phyloP scores from a whole-genome alignment of 1,140 invertebrate genomes.

The Drosophila ohnishii region DNA sequence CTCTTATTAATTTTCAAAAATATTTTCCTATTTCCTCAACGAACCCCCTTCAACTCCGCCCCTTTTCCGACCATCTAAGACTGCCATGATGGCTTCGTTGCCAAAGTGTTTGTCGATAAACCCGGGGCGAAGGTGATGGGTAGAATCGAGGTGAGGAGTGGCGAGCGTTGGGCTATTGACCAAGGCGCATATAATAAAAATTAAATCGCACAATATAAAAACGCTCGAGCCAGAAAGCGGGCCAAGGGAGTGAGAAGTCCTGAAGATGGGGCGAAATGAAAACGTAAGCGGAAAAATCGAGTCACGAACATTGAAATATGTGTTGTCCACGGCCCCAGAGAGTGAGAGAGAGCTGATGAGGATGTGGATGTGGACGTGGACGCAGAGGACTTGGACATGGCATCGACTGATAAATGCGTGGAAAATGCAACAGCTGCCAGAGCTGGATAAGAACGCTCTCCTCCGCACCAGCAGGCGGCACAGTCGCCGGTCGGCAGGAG shows the following conservation, averaged over 20 bases:
- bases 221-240: constrained; percentile 45
- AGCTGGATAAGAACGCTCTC: constrained; percentile 55
- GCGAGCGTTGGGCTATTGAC: constrained; percentile 59
- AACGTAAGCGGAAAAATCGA: constrained; percentile 71
- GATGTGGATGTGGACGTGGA: constrained; percentile 54
- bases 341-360: constrained; percentile 56
- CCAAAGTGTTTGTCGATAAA: constrained; percentile 77
- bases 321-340: constrained; percentile 59
- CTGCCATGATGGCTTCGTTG: constrained; percentile 53
- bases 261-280: constrained; percentile 48
- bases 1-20: not conserved
- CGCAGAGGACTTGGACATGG: constrained; percentile 54
- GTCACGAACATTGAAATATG: constrained; percentile 81
- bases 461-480: constrained; percentile 24
- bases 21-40: not conserved
- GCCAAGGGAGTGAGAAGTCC: not conserved
- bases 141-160: not conserved
- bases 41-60: constrained; percentile 5
- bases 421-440: constrained; percentile 81
- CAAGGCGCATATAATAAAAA: constrained; percentile 77
- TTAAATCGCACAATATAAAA: constrained; percentile 78
- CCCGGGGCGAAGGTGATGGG: constrained; percentile 57
- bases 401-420: constrained; percentile 77
- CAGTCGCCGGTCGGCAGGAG: constrained; percentile 37
- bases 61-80: constrained; percentile 31